Conservation (phyloP, 2,888 invertebrate genomes). For the Miltochrista miniata region DNA sequence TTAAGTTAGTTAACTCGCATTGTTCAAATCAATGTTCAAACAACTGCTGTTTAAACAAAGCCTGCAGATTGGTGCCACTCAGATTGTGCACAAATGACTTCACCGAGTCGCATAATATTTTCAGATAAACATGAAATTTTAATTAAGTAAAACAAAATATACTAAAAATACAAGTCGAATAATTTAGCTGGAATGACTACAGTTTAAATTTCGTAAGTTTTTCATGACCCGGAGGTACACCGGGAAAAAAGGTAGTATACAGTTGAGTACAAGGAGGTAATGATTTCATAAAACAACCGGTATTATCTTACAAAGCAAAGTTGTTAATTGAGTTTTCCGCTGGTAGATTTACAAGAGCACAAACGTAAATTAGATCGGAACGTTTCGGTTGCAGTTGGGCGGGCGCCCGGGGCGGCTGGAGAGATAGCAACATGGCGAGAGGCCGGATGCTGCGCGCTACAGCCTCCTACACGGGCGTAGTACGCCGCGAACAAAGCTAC, state of each 20-base stretch:
- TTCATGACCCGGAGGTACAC: too few species aligned
- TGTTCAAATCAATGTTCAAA: too few species aligned
- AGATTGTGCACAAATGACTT: too few species aligned
- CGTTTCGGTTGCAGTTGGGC: conserved; percentile 29
- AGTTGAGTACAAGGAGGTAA: conserved; percentile 17
- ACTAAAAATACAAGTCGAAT: too few species aligned
- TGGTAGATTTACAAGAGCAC: conserved; percentile 18
- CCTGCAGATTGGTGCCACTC: too few species aligned
- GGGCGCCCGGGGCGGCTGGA: conserved; percentile 45
- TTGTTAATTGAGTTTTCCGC: conserved; percentile 31
- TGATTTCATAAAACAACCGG: conserved; percentile 10
- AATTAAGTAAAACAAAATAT: too few species aligned
- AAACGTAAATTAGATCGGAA: conserved; percentile 23
- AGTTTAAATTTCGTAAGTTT: too few species aligned
- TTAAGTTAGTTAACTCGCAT: background rate
- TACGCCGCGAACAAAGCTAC: conserved; percentile 67
- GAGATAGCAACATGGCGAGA: conserved; percentile 62
- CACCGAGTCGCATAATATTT: too few species aligned
- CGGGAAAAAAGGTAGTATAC: background rate
- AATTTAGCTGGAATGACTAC: too few species aligned
- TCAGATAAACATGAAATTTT: too few species aligned
- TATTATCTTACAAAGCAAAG: conserved; percentile 20
- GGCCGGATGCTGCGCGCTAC: conserved; percentile 79
- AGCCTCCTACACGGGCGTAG: conserved; percentile 74
- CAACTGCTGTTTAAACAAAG: too few species aligned